Evolutionary conservation across 2,888 invertebrate genomes (phyloP).

Genomic region (Agonopterix alstromeriana): DNA sequence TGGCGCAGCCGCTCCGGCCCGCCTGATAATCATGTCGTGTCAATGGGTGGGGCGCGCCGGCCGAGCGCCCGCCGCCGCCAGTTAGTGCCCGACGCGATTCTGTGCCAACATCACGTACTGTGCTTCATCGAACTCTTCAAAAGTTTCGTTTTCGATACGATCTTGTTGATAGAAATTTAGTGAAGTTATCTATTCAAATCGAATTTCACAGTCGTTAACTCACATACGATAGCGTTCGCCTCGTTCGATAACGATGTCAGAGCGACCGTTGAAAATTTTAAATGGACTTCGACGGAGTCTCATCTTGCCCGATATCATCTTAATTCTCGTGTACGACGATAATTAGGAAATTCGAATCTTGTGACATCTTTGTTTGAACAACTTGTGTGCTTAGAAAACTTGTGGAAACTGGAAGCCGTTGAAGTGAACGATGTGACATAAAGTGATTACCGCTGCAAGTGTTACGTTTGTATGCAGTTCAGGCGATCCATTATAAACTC

Average conservation of each 20-base stretch:
- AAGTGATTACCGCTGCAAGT: slow-evolving; percentile 29
- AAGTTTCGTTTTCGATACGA: slow-evolving; percentile 27
- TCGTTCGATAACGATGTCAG: slow-evolving; percentile 47
- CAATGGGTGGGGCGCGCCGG: slow-evolving; percentile 60
- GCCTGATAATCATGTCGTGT: slow-evolving; percentile 63
- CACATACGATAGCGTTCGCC: slow-evolving; percentile 7
- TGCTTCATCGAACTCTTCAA: slow-evolving; percentile 5
- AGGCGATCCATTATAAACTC: slow-evolving; percentile 25
- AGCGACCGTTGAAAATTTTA: slow-evolving; percentile 60
- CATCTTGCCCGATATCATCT: slow-evolving; percentile 54
- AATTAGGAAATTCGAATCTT: slow-evolving; percentile 34
- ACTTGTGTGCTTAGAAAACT: slow-evolving; percentile 7
- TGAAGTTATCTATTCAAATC: slow-evolving; percentile 5
- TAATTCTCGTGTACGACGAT: slow-evolving; percentile 68
- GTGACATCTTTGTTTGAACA: slow-evolving; percentile 10
- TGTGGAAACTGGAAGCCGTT: slow-evolving; percentile 21
- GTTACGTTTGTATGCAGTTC: slow-evolving; percentile 24
- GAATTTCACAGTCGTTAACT: slow-evolving; percentile 4
- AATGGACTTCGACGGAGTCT: slow-evolving; percentile 57
- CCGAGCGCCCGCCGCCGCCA: slow-evolving; percentile 27
- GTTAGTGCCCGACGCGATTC: slow-evolving; percentile 53
- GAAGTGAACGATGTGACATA: slow-evolving; percentile 48
- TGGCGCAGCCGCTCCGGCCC: slow-evolving; percentile 47
- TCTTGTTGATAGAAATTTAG: slow-evolving; percentile 11
- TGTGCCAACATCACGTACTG: slow-evolving; percentile 36